Percentiles rank a stretch among this genome's conserved stretches.
These are phyloP conservation scores for Calephelis perditalis DNA, from an alignment of 2,888 invertebrate genomes.

Conservation along the genomic window DNA sequence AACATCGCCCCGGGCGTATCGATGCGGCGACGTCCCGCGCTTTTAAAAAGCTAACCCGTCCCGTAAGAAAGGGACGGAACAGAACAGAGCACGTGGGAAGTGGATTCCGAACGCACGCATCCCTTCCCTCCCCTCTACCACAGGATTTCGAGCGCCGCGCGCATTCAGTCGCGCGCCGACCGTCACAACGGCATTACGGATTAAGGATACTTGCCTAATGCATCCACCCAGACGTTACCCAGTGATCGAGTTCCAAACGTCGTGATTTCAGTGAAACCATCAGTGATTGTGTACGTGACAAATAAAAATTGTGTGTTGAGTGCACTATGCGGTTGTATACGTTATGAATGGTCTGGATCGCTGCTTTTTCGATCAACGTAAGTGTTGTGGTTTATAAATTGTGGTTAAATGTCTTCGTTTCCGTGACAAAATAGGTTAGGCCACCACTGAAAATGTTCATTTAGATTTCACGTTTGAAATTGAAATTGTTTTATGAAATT, in stretches of 20 bases:
- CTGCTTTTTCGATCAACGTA: constrained; percentile 78
- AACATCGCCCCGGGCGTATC: constrained; percentile 67
- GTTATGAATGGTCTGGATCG: constrained; percentile 78
- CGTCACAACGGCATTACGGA: constrained; percentile 58
- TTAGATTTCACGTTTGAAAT: no score
- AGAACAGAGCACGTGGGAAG: constrained; percentile 73
- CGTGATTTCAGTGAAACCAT: constrained; percentile 70
- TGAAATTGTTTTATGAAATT: no score
- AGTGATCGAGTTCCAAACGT: constrained; percentile 66
- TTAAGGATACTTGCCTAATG: constrained; percentile 36
- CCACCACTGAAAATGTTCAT: not conserved
- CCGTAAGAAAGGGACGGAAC: constrained; percentile 68
- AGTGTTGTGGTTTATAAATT: constrained; percentile 46
- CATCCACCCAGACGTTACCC: constrained; percentile 63
- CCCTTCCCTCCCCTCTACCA: constrained; percentile 44
- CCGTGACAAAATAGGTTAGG: not conserved
- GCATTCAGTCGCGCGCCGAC: constrained; percentile 75
- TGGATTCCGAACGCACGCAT: constrained; percentile 77
- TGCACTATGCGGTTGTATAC: constrained; percentile 73
- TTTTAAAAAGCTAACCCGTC: constrained; percentile 76
- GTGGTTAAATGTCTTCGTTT: constrained; percentile 32
- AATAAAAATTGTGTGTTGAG: constrained; percentile 60
- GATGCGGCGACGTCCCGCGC: constrained; percentile 65
- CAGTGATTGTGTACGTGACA: constrained; percentile 59
- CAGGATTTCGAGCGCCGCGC: constrained; percentile 47